Percentiles rank a stretch among this genome's conserved stretches.
phyloP scores from a whole-genome alignment of 64 coral and sea anemone species.

The Platygyra sinensis region DNA sequence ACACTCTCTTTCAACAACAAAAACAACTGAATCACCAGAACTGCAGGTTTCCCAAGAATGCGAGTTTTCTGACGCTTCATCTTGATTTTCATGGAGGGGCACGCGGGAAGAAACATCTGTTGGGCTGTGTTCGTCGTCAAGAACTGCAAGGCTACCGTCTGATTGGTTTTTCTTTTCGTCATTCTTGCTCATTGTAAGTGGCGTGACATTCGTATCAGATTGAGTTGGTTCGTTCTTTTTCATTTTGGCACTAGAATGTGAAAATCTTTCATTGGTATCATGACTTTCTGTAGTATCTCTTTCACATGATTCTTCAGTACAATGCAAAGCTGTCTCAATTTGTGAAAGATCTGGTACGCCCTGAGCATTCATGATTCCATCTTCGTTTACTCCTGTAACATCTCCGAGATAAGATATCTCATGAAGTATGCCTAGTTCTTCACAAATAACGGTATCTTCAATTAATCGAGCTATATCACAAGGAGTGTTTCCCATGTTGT shows the following conservation, averaged over 20 bases:
- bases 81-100: constrained; percentile 61
- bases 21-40: constrained; percentile 59
- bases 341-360: constrained; percentile 22
- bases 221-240: constrained; percentile 45
- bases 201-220: constrained; percentile 49
- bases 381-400: constrained; percentile 54
- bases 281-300: constrained; percentile 56
- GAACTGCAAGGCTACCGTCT: constrained; percentile 55
- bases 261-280: constrained; percentile 17
- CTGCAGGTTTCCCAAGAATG: constrained; percentile 61
- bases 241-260: constrained; percentile 54
- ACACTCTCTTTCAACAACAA: constrained; percentile 69
- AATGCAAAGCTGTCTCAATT: constrained; percentile 46
- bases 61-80: constrained; percentile 45
- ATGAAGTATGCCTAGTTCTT: constrained; percentile 65
- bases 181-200: constrained; percentile 64
- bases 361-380: constrained; percentile 52
- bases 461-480: constrained; percentile 69
- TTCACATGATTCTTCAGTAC: constrained; percentile 55
- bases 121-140: constrained; percentile 60
- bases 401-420: constrained; percentile 61
- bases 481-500: constrained; percentile 66
- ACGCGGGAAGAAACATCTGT: constrained; percentile 55
- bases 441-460: constrained; percentile 67
- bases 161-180: constrained; percentile 58